A percentile compares a stretch with the other conserved stretches of the same genome.
Conservation (phyloP, 2,797 vertebrate genomes). For the Enteromius thamalakanensis region DNA sequence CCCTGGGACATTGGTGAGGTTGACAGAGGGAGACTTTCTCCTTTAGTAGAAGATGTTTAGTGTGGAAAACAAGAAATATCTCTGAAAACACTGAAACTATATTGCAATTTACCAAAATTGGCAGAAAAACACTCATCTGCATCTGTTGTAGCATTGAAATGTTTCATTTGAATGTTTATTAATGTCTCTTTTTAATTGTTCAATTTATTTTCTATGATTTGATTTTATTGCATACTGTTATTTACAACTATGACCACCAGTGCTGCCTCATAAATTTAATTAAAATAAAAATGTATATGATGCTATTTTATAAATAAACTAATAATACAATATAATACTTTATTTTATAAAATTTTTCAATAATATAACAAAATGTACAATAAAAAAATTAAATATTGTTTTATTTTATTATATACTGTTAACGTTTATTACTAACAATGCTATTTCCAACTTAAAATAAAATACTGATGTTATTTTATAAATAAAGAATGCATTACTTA, state of each 20-base stretch:
- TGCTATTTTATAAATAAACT: neutral
- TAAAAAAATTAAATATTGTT: neutral
- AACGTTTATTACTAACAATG: neutral
- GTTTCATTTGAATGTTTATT: neutral
- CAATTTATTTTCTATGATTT: neutral
- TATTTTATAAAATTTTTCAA: neutral
- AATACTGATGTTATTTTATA: neutral
- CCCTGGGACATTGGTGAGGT: neutral
- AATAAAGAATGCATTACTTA: neutral
- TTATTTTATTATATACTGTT: neutral
- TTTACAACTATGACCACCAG: neutral
- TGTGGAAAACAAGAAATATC: neutral
- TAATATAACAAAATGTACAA: neutral
- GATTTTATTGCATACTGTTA: neutral
- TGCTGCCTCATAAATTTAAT: neutral
- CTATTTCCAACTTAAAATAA: neutral
- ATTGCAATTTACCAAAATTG: neutral
- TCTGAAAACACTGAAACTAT: neutral
- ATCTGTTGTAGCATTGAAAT: neutral
- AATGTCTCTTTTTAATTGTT: neutral
- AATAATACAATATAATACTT: neutral
- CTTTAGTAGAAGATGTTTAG: neutral
- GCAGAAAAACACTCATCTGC: neutral
- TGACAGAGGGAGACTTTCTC: slow-evolving; percentile 1
- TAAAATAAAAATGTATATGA: neutral